Base-by-base conservation (phyloP, 2,113 vertebrate species). In the Hepsetus odoe region DNA sequence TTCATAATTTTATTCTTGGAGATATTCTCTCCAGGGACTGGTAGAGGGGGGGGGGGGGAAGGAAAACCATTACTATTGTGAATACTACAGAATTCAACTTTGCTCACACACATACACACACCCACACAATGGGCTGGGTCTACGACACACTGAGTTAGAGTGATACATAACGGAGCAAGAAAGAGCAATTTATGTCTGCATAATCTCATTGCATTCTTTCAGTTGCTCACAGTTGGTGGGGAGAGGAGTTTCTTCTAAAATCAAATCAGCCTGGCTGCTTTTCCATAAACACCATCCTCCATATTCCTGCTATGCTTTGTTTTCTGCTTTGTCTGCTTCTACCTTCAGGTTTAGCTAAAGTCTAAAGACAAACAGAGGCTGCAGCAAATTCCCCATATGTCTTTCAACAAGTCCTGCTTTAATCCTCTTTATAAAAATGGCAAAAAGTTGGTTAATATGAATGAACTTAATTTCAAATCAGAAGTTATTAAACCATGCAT, bases 251-350 rank as follows among this genome's bases (percentile, higher is more conserved):
- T 62, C 71, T 51, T 59, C 61, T 30, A 64, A 61, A 83, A 77
- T 75, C 58, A 74, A 81, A 81, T 80, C 72, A 85, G 61, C 38
- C 49, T 64, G 72, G 49, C 44, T 44, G 65, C 53, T 70, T 80
- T 74, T 64, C 69, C 38, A 72, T 65, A 82, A 82, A 74, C 79
- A 74, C 64, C 69, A 81, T 81, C 76, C 42, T 70, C 83, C 72
- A 83, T 74, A 71, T 68, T 70, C 42, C 74, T 72, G 61, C 68
- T 30, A 33, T 65, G 74, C 71, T 80, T 76, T 72, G 53, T 66
- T 68, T 77, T 75, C 51, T 74, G 51, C 35, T 71, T n/a, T 53
- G 46, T 68, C 51, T 72, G 35, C 59, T 62, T 35, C 46, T 28
- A 44, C 71, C 70, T 77, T 32, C 42, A n/a, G n/a, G n/a, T 44